Base-by-base conservation (phyloP, 2,888 invertebrate species). In the Eucriotettix oculatus region DNA sequence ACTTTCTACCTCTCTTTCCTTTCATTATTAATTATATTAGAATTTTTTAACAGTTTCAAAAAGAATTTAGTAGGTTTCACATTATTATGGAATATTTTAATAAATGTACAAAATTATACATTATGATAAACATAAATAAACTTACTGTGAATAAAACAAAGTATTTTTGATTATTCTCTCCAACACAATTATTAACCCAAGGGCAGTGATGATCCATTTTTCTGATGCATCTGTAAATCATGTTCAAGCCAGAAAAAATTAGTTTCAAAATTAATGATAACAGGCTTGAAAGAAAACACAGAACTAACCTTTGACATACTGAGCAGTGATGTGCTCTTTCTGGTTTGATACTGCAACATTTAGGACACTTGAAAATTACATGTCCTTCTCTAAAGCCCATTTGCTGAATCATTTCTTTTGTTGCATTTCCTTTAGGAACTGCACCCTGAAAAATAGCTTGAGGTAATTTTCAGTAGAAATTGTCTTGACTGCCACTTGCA, bases 101-200 rank as follows among this genome's bases (percentile, higher is more conserved):
- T 7, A 29, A 5, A 29, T 7, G 7, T 29, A 7, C 2, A 29
- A 29, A 29, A 29, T 29, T 29, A 7, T 29, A 29, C 2, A 29
- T 7, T 29, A 5, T 29, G 7, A 29, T 29, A 7, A 7, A 29
- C 29, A 29, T 7, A 48, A 48, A 48, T 14, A 41, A 62, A 80
- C 85, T 83, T 75, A 95, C 95, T 64, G 95, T 96, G 75, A 99
- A 99, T 60, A 99, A 80, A 61, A 99, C 96, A 78, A 99, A 99
- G 76, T 90, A 99, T 76, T 99, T 99, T 78, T 99, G 99, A 79
- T 99, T 99, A 71, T 90, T 93, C 75, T 98, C 98, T 17, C 99
- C 99, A 2, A 99, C 96, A 75, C 99, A 99, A 73, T 99, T 99
- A 73, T 99, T 99, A 10, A 99, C 92, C 96, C 96, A 97, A 0